Evolutionary conservation across 2,113 vertebrate species (phyloP), one percentile per base, ranked within the genome.

Genomic region (Eclectus roratus): DNA sequence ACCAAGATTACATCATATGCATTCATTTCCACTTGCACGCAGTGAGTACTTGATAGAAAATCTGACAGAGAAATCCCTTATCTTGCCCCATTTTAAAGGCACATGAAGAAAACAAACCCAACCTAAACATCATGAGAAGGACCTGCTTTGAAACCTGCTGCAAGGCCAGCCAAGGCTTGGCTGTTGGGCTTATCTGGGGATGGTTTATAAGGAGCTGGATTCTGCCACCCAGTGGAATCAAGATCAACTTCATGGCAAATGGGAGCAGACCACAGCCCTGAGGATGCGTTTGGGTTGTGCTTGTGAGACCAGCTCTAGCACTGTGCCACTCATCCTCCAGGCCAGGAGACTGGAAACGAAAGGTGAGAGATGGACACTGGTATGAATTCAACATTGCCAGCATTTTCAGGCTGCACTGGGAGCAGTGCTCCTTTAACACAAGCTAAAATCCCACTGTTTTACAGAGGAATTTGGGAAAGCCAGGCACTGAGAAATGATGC

Each of bases 161-260:
- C 39, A 69, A 69, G 44, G n/a, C 58, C 90, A 80, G 85, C 55
- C 15, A 70, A 83, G 3, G 13, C 13, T 37, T 64, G 85, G 49
- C 49, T 78, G 60, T 85, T 91, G 73, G 80, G 17, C 33, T 85
- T 53, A 14, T 58, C 39, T 55, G 37, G 77, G 77, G 49, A 76
- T 33, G 53, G 29, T 56, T 91, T 76, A 9, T 49, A 89, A 82
- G 74, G 81, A 95, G 91, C 44, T 3, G 2, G 44, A 94, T 82
- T 89, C 87, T 93, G 96, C 94, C 94, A 97, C 87, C 96, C 89
- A 87, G 94, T 87, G 96, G 95, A 87, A 82, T 12, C 61, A 72
- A 72, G 73, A 89, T 49, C 64, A 85, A 93, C 33, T 85, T 70
- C 29, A 43, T 8, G 49, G 70, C 49, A 53, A 94, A 72, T 13